Base-by-base conservation (phyloP, 2,797 vertebrate genomes). In the Myoxocephalus aenaeus region DNA sequence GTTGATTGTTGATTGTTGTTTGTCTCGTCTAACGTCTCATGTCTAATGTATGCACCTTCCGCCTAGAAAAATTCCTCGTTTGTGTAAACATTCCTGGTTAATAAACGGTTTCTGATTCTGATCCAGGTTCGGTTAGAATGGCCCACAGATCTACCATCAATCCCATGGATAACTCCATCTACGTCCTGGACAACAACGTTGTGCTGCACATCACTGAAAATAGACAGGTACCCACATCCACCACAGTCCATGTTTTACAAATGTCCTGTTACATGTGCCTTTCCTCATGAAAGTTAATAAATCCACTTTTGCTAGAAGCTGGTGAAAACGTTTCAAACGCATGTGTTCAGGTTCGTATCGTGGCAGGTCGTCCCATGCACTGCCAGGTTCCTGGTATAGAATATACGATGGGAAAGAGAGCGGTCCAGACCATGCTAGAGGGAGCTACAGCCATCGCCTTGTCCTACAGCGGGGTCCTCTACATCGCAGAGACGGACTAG, bases 141-240 rank as follows among this genome's bases (percentile, higher is more conserved):
- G 98, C 98, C 98, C 62, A 99, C 98, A 25, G 98, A 98, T 90
- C 93, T 99, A 12, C 98, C 50, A 98, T 99, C 87, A 99, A 98
- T 91, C 98, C 98, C 1, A 99, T 99, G 97, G 98, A 99, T 81
- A 99, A 99, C 92, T 99, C 98, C 82, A 97, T 99, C 81, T 99
- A 98, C 0, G 97, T 99, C 68, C 86, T 99, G 94, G 98, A 99
- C 92, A 99, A 99, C 93, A 99, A 99, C 0, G 97, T 99, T 0
- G 97, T 99, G 46, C 89, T 99, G 58, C 98, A 99, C 94, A 99
- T 99, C 92, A 98, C 97, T 0, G 98, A 99, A 81, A 99, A 99
- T 79, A 95, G 97, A 3, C 95, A 96, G 93, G 93, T 94, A 83
- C 1, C 10, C 7, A 46, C 5, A 18, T 2, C n/a, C 14, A 64